Base-by-base conservation (phyloP, 1,140 invertebrate species). In the Bombus vancouverensis region DNA sequence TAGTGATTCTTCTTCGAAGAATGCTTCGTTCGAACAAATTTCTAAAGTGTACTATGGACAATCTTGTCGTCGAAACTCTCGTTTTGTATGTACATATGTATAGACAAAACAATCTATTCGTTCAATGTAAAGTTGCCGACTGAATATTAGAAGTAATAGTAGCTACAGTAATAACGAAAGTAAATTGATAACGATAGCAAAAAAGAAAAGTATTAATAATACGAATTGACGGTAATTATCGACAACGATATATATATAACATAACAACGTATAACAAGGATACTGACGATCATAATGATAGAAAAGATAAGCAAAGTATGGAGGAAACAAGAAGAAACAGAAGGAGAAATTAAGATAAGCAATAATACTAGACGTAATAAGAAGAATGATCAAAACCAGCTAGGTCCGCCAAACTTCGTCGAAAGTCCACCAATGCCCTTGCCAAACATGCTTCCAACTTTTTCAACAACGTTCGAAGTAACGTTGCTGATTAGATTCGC, bases 341-440 rank as follows among this genome's bases (percentile, higher is more conserved):
- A 44, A 74, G 59, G 44, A 37, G 57, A 62, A 74, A 42, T 62
- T 62, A 18, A 44, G 39, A 44, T 37, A 12, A 37, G 66, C 32
- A 25, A 37, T 4, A 37, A 68, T 68, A 68, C n/a, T 66, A 66
- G 32, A 3, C 8, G 18, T 68, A 37, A 68, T 22, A 37, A 37
- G 32, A 68, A 68, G 34, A 68, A 87, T 86, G 82, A 93, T 92
- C 97, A 97, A 95, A 97, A 97, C 97, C 96, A 97, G 93, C 96
- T 96, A 88, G 97, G 96, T 92, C 96, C 96, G 42, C 97, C 97
- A 76, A 98, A 96, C 95, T 98, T 98, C 74, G 97, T 97, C 89
- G 97, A 97, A 89, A 98, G 96, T 87, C 97, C 97, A 85, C 97
- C 97, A 83, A 98, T 97, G 81, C 97, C 97, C 94, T 98, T 98